Percentiles rank a stretch among this genome's conserved stretches.
These are phyloP conservation scores for Neotragus moschatus DNA, from an alignment of 2,113 vertebrate genomes.

Conservation along the genomic window DNA sequence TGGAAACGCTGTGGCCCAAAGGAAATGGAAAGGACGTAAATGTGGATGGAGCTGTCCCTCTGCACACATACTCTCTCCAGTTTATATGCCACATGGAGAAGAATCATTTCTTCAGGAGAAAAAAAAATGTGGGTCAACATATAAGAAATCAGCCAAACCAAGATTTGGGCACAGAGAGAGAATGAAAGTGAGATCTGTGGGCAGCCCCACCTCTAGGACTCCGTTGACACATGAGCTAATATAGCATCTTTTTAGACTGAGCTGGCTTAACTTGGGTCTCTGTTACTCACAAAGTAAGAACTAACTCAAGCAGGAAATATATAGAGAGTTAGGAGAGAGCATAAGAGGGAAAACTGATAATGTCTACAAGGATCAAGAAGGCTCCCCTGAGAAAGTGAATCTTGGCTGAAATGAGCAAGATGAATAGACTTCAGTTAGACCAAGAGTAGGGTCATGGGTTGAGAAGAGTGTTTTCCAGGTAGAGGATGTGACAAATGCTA, in stretches of 20 bases:
- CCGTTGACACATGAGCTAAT: background rate
- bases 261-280: background rate
- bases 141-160: background rate
- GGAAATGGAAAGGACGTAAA: background rate
- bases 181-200: background rate
- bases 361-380: background rate
- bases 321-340: accelerated
- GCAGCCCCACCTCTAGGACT: background rate
- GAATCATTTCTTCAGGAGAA: background rate
- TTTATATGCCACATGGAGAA: background rate
- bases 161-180: background rate
- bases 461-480: background rate
- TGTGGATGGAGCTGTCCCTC: background rate
- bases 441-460: background rate
- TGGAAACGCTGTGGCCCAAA: background rate
- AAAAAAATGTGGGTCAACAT: background rate
- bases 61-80: background rate
- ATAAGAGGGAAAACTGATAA: background rate
- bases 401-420: background rate
- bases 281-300: background rate
- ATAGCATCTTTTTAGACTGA: background rate
- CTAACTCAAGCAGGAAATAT: background rate
- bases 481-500: background rate
- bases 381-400: background rate
- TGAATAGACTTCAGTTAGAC: background rate